Base-by-base conservation (phyloP, 2,797 vertebrate genomes). In the Scarus forsteni region DNA sequence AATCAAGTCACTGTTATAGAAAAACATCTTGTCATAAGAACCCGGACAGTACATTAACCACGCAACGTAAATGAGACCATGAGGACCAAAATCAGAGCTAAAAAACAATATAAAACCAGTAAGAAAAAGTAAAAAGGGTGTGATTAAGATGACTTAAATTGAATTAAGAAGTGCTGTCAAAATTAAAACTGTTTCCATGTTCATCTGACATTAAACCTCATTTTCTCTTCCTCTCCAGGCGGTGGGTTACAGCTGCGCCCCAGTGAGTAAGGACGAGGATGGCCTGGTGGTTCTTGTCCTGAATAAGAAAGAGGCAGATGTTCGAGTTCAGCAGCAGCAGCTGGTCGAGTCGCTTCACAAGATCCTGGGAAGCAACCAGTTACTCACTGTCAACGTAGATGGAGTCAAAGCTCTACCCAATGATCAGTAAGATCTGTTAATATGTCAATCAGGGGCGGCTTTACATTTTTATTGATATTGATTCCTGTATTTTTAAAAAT, bases 271-370 rank as follows among this genome's bases (percentile, higher is more conserved):
- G 80, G 98, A 99, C 39, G 98, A 99, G 90, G 98, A 99, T 64
- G 98, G 98, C 6, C 86, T 99, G 0, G 95, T 99, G 73, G 95
- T 95, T 46, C 89, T 99, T 86, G 91, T 96, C 75, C 94, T 99
- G 45, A 96, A 95, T 80, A 99, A 95, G 88, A 98, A 96, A 85
- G 98, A 99, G 92, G 80, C 75, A 12, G 98, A 99, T 9, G 94
- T 99, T 35, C 94, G 98, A 79, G 92, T 82, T 51, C 97, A 96
- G 90, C 98, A 99, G 90, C 98, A 99, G 85, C 97, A 96, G 0
- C 92, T 99, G 0, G 97, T 99, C 3, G 98, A 99, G 87, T 96
- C 97, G 0, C 81, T 99, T 34, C 98, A 99, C 85, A 99, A 97
- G 89, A 66, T 99, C 66, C 82, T 99, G 70, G 97, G 97, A 78